Base-by-base conservation (phyloP, 2,888 invertebrate species). In the Drosophila barbarae region DNA sequence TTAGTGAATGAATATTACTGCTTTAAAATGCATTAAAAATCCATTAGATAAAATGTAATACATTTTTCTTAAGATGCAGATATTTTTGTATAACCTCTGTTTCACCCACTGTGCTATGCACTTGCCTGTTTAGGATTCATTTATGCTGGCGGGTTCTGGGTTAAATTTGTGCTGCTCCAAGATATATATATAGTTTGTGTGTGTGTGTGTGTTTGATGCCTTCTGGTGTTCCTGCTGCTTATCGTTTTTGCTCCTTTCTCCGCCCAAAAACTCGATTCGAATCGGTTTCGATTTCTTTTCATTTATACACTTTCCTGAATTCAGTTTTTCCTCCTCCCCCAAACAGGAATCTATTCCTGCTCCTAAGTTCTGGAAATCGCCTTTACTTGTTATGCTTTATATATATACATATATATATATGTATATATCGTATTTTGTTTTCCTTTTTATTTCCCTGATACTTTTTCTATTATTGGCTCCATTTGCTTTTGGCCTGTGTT, bases 271-370 rank as follows among this genome's bases (percentile, higher is more conserved):
- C 23, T 35, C 35, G 42, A 35, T 26, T 58, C 70, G 72, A 81
- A 81, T 74, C 78, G 82, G 81, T 85, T 81, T 81, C 81, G 84
- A 85, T 81, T 81, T 85, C 84, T 80, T 79, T 85, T 83, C 80
- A 80, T 80, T 85, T 83, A 80, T 83, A 83, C 85, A 69, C 78
- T 80, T 80, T 80, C 69, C 80, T 74, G 69, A 38, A 76, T 79
- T 71, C 68, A 54, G 68, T 30, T 41, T 66, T 41, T 35, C 10
- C 35, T 8, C 32, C 10, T 23, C 26, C 35, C 10, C 32, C 10
- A 23, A 38, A 26, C 10, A 13, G 26, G 39, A 23, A 35, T 44
- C 26, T 26, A 34, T 7, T 23, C 21, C 23, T 30, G 46, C 30
- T 13, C 12, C 59, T 59, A 41, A 41, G 18, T 18, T 38, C 53